Conservation (phyloP, 2,113 vertebrate genomes). For the Hassar affinis region DNA sequence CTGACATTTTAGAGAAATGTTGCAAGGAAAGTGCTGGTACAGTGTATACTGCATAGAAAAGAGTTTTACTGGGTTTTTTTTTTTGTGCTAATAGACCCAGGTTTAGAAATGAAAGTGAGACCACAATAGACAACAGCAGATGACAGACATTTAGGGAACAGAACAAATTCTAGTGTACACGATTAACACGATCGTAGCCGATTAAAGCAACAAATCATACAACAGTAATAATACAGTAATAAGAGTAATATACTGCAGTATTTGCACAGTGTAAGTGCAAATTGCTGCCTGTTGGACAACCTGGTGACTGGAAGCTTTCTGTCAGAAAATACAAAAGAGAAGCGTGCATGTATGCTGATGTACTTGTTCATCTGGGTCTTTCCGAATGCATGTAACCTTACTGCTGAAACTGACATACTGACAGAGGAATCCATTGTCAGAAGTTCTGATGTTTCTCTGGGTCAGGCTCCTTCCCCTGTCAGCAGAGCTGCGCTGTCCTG, state of each 20-base stretch:
- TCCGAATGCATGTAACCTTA: not conserved
- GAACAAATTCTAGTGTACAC: not conserved
- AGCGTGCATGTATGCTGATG: not conserved
- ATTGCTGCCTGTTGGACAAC: not conserved
- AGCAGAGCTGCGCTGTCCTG: not conserved
- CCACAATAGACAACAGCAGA: not conserved
- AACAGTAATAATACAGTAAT: no score
- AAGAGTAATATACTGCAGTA: no score
- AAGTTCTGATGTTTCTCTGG: not conserved
- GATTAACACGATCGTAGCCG: not conserved
- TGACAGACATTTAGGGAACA: not conserved
- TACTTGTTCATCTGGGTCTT: not conserved
- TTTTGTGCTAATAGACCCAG: not conserved
- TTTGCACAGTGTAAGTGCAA: not conserved
- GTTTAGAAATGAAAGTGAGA: not conserved
- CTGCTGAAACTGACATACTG: not conserved
- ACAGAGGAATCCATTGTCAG: not conserved
- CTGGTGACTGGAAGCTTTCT: not conserved
- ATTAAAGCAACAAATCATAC: not conserved
- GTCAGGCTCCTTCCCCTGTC: not conserved
- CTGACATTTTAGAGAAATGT: not conserved
- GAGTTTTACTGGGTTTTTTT: not conserved
- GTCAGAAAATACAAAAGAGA: not conserved
- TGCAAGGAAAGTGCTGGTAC: not conserved
- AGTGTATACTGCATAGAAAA: not conserved